Conservation (phyloP, 2,113 vertebrate species). For the Saccopteryx bilineata region DNA sequence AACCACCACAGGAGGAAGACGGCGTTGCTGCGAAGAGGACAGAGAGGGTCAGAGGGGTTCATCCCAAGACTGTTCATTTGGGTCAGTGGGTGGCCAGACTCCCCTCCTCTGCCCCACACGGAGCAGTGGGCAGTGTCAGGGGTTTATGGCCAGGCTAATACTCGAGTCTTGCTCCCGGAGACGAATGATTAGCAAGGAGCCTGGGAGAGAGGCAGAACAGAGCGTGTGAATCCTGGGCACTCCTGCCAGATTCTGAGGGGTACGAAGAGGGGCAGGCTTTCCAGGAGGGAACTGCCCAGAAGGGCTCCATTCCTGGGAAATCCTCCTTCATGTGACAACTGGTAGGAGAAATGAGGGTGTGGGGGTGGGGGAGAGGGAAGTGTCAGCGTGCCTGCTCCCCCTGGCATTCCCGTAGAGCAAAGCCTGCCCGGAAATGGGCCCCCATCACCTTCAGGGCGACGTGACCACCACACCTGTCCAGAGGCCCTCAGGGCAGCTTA, state of each 20-base stretch:
- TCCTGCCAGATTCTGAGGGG: not conserved
- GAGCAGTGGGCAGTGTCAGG: not conserved
- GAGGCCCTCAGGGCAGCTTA: not conserved
- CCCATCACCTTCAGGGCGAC: not conserved
- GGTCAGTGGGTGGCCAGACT: rapidly evolving
- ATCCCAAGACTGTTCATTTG: too few species aligned
- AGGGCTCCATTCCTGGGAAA: not conserved
- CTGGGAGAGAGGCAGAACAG: not conserved
- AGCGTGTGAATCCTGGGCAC: not conserved
- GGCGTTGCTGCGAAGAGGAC: not conserved
- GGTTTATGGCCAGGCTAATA: not conserved
- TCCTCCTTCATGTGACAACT: not conserved
- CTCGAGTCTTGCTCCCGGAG: not conserved
- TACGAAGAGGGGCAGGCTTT: not conserved
- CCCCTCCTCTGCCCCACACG: rapidly evolving
- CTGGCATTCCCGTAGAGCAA: not conserved
- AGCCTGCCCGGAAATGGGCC: not conserved
- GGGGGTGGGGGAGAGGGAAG: not conserved
- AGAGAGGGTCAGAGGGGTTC: not conserved
- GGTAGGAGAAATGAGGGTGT: not conserved
- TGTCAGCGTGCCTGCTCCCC: not conserved
- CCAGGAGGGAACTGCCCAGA: not conserved
- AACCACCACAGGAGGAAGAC: not conserved
- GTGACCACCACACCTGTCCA: not conserved
- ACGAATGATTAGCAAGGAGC: not conserved